Conservation (phyloP, 2,113 vertebrate genomes). For the Chionomys nivalis region DNA sequence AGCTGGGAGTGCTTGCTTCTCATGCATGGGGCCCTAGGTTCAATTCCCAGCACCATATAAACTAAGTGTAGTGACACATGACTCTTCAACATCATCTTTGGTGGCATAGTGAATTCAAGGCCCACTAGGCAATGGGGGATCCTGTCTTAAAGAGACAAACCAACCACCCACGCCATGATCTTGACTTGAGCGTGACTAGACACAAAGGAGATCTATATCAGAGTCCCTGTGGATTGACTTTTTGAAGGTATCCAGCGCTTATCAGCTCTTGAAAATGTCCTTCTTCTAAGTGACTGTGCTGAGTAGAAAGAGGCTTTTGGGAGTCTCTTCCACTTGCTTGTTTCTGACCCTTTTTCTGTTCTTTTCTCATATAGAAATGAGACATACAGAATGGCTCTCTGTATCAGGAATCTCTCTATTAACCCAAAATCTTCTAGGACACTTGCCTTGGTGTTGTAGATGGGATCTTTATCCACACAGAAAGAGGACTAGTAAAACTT, state of each 20-base stretch:
- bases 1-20: not conserved
- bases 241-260: not conserved
- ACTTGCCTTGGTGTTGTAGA: not conserved
- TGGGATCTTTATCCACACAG: not conserved
- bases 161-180: not conserved
- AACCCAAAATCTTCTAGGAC: not conserved
- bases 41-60: not conserved
- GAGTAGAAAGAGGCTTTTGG: not conserved
- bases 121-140: not conserved
- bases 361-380: not conserved
- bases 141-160: not conserved
- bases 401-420: not conserved
- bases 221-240: not conserved
- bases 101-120: not conserved
- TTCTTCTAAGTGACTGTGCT: not conserved
- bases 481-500: slow-evolving; percentile 2
- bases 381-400: not conserved
- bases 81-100: not conserved
- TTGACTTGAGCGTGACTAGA: not conserved
- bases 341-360: not conserved
- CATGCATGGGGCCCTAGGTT: not conserved
- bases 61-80: not conserved
- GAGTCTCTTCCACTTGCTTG: not conserved
- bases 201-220: accelerated
- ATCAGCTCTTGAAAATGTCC: not conserved